Conservation (phyloP, 1,140 invertebrate species). For the Bombus cullumanus region DNA sequence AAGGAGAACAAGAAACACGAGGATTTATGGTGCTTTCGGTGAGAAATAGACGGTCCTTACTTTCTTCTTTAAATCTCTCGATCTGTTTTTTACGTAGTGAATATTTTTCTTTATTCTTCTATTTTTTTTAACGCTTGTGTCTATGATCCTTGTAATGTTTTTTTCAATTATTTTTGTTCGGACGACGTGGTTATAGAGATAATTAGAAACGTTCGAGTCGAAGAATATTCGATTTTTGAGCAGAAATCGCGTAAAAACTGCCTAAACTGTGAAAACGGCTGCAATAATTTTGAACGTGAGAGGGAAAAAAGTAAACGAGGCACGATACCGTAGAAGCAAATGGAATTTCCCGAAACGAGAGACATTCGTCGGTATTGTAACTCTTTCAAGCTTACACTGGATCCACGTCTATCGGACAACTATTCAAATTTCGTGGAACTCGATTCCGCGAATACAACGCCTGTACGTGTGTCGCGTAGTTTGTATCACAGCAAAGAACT, state of each 20-base stretch:
- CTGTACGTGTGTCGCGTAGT: neutral
- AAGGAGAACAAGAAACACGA: neutral
- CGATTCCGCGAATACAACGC: neutral
- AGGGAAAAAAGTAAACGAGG: neutral
- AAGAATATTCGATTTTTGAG: no score
- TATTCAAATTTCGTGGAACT: conserved; percentile 23
- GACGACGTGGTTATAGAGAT: neutral
- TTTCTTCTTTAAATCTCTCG: no score
- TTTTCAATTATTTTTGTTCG: neutral
- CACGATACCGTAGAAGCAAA: neutral
- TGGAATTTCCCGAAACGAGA: neutral
- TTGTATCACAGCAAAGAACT: neutral
- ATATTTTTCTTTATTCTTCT: neutral
- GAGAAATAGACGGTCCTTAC: neutral
- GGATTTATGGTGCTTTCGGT: neutral
- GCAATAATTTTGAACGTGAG: neutral
- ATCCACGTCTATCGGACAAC: neutral
- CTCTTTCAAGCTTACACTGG: conserved; percentile 8
- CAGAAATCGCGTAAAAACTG: neutral
- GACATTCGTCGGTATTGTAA: neutral
- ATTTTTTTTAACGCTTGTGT: no score
- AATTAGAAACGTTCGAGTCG: no score
- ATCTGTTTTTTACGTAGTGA: neutral
- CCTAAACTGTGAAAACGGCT: neutral
- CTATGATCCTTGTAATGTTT: no score